Percentiles rank a stretch among this genome's conserved stretches.
phyloP scores from a whole-genome alignment of 1,140 invertebrate genomes.

The Eupristina koningsbergeri region DNA sequence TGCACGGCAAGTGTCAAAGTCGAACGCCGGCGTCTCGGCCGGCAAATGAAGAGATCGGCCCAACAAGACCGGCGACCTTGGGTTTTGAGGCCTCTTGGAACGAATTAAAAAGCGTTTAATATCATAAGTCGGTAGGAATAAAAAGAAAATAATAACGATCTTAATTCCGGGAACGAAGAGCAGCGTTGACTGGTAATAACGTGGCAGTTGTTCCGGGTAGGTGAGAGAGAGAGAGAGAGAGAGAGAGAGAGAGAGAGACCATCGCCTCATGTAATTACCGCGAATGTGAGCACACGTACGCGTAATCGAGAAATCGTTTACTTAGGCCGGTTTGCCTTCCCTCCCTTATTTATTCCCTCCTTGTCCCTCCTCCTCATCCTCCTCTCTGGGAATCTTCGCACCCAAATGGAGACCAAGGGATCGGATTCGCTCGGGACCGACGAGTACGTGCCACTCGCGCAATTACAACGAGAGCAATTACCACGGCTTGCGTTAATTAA shows the following conservation, averaged over 20 bases:
- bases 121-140: background rate
- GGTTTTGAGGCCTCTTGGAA: background rate
- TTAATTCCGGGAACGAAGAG: background rate
- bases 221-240: background rate
- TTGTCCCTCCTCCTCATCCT: no score
- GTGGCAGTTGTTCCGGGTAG: background rate
- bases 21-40: background rate
- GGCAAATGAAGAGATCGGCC: background rate
- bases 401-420: background rate
- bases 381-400: slow-evolving; percentile 19
- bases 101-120: background rate
- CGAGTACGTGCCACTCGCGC: background rate
- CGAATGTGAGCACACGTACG: background rate
- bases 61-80: background rate
- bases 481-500: no score
- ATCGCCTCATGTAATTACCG: background rate
- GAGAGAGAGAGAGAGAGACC: background rate
- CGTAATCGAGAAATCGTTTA: slow-evolving; percentile 42
- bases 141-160: background rate
- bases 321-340: slow-evolving; percentile 24
- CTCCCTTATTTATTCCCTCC: background rate
- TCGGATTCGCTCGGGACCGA: background rate
- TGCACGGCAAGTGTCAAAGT: background rate
- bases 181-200: background rate
- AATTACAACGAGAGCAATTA: background rate